Conservation (phyloP, 2,797 vertebrate genomes). For the Natrix natrix region DNA sequence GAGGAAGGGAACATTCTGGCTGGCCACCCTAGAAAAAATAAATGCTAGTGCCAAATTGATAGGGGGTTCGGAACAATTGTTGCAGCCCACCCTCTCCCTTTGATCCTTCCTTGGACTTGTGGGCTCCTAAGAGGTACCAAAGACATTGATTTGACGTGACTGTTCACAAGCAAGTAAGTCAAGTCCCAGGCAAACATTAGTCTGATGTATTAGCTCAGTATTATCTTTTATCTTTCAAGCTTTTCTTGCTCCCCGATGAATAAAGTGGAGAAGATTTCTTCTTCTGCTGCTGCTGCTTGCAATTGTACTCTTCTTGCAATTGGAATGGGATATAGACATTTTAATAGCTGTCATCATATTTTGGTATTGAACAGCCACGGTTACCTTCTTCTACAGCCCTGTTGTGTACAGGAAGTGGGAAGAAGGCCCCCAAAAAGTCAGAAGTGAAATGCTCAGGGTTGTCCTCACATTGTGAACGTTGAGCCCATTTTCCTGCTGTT, state of each 20-base stretch:
- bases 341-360: neutral
- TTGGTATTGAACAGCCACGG: neutral
- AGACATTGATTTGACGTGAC: constrained; percentile 26
- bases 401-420: neutral
- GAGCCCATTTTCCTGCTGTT: neutral
- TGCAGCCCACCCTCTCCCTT: neutral
- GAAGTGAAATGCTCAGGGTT: too few species aligned
- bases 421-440: neutral
- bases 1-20: neutral
- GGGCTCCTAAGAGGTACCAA: constrained; percentile 6
- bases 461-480: neutral
- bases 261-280: neutral
- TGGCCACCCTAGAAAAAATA: neutral
- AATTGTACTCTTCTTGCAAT: neutral
- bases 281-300: neutral
- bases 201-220: constrained; percentile 13
- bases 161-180: constrained; percentile 33
- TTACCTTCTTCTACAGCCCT: neutral
- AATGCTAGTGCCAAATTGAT: neutral
- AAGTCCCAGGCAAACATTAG: constrained; percentile 40
- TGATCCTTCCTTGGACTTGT: constrained; percentile 11
- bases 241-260: constrained; percentile 11
- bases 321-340: neutral
- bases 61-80: neutral
- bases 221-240: constrained; percentile 25